These are phyloP conservation scores for Hypsopygia costalis DNA, from an alignment of 2,888 invertebrate species.

Conservation along the genomic window DNA sequence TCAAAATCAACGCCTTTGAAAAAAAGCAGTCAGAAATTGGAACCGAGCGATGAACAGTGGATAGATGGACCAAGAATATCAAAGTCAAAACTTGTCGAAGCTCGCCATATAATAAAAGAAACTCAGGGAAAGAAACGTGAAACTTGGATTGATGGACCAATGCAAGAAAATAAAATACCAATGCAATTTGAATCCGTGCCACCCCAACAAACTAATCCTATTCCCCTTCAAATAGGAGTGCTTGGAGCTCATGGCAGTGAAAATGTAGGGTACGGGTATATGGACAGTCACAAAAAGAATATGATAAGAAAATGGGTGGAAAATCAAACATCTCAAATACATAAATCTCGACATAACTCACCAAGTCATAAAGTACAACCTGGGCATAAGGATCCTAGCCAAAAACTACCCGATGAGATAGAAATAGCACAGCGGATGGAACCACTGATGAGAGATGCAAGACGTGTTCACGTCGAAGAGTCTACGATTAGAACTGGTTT, in stretches of 20 bases:
- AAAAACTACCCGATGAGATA: constrained; percentile 45
- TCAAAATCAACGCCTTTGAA: constrained; percentile 78
- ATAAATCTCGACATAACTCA: constrained; percentile 82
- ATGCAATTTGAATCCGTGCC: constrained; percentile 76
- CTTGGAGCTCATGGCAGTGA: constrained; percentile 70
- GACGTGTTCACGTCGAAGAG: constrained; percentile 80
- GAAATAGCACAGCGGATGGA: constrained; percentile 63
- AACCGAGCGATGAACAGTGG: constrained; percentile 94
- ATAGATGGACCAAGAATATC: constrained; percentile 97
- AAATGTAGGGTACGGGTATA: constrained; percentile 88
- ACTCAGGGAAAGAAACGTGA: constrained; percentile 90
- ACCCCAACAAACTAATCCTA: constrained; percentile 81
- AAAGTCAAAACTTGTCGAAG: constrained; percentile 90
- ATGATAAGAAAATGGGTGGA: constrained; percentile 97
- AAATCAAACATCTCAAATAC: constrained; percentile 92
- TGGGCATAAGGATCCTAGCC: constrained; percentile 43
- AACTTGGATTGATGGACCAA: constrained; percentile 98
- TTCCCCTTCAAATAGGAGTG: constrained; percentile 62
- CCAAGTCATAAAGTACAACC: constrained; percentile 60
- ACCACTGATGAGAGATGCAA: constrained; percentile 73
- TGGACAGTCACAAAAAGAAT: constrained; percentile 95
- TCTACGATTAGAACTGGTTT: constrained; percentile 82
- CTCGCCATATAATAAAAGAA: constrained; percentile 89
- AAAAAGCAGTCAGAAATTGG: constrained; percentile 67
- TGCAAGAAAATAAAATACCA: constrained; percentile 82